These are phyloP conservation scores for Calephelis perditalis DNA, from an alignment of 2,888 invertebrate genomes.

Conservation along the genomic window DNA sequence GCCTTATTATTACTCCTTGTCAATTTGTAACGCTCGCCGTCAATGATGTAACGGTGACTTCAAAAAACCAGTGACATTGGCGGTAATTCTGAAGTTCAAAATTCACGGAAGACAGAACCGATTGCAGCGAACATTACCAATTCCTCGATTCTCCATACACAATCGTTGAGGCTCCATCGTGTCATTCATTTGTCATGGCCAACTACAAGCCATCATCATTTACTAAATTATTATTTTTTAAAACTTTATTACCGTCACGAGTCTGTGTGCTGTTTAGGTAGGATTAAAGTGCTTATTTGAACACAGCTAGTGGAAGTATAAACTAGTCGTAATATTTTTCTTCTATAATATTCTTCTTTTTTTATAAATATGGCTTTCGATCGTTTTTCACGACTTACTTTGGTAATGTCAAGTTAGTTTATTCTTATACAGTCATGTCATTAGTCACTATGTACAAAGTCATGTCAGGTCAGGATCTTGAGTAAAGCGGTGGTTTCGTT, in stretches of 20 bases:
- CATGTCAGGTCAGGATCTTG: no score
- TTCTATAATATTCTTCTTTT: no score
- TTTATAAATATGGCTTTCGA: no score
- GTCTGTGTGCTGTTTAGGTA: no score
- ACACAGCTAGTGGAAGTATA: no score
- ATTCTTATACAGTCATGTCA: no score
- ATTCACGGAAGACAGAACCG: conserved; percentile 1
- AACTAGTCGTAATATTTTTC: no score
- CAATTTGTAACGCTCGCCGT: conserved; percentile 40
- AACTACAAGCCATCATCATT: conserved; percentile 12
- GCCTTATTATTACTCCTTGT: background rate
- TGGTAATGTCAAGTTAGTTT: no score
- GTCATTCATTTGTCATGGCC: background rate
- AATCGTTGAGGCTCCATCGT: background rate
- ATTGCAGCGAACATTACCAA: conserved; percentile 5
- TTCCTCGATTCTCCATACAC: conserved; percentile 8
- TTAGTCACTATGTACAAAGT: no score
- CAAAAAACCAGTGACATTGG: conserved; percentile 47
- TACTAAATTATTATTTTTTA: conserved; percentile 10
- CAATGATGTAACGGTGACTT: conserved; percentile 54
- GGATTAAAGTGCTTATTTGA: no score
- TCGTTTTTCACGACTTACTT: no score
- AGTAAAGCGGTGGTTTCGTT: no score
- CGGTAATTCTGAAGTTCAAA: conserved; percentile 36
- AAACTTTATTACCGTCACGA: background rate